Evolutionary conservation across 2,797 vertebrate species (phyloP), one percentile per base, ranked within the genome.

Genomic region (Rhinoraja longicauda): DNA sequence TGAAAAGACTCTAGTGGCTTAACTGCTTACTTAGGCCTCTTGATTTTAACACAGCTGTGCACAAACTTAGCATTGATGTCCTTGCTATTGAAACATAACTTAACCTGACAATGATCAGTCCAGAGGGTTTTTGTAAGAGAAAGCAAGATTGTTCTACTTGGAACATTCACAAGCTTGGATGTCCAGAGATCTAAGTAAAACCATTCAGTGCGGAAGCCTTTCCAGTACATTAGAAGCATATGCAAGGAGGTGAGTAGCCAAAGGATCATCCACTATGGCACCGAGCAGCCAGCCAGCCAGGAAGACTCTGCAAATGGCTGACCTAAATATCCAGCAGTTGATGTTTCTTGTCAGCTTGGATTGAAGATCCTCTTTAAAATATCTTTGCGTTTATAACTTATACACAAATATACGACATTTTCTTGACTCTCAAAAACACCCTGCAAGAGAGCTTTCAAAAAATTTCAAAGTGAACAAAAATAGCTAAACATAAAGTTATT

Each of bases 171-270:
- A 95, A 94, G 95, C 94, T 81, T 90, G 94, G 96, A 95, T 96
- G 95, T 96, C 97, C 96, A 94, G 96, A 96, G 97, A 96, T 95
- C 93, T 94, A 96, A 96, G 95, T 94, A 94, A 95, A 96, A 96
- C 96, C 95, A 96, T 93, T 86, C 93, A 95, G 94, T 95, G 96
- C 96, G 96, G 96, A 97, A 97, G 97, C 94, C 96, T 98, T 98
- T 98, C 98, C 98, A 97, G 97, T 97, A 98, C 97, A 98, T 98
- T 98, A 97, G 97, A 95, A 96, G 96, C 97, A 96, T 97, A 97
- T 97, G 97, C 97, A 97, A 97, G 96, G 96, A 94, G 95, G 94
- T 96, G 97, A 96, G 96, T 95, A 95, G 94, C 95, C 93, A 73
- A 73, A 92, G 67, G 72, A 92, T 92, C 10, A 53, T 75, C 39